Base-by-base conservation (phyloP, 2,888 invertebrate genomes). In the Trissolcus brochymenae region DNA sequence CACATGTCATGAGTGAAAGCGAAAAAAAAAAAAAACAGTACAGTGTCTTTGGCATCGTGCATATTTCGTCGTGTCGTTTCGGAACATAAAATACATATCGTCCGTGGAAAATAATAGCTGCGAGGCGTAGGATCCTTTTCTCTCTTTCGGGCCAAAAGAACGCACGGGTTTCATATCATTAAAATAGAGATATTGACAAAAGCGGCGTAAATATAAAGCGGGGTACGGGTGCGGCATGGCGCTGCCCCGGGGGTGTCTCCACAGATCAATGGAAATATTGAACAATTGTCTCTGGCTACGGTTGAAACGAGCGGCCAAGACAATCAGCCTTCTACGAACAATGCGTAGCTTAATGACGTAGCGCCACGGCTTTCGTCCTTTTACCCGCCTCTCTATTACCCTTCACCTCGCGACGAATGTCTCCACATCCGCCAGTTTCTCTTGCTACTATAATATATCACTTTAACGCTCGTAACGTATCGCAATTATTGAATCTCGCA, bases 231-330 rank as follows among this genome's bases (percentile, higher is more conserved):
- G 60, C 51, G 55, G 70, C 70, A 77, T 79, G 81, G 79, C 57
- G 78, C 67, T 65, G 81, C 81, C 82, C 76, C 79, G 35, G 78
- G 68, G 82, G 82, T 78, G 83, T 84, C 86, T 85, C 85, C 85
- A 84, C 86, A 87, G 87, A 89, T 89, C 88, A 89, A 88, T 88
- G 88, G 86, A 85, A 88, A 89, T 89, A 89, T 89, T 88, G 88
- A 89, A 89, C 88, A 88, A 88, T 89, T 89, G 88, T 89, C 87
- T 87, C 86, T 85, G 84, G 87, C 85, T 85, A 88, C 87, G 87
- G 83, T 77, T 85, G 85, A 87, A 88, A 87, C 85, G 88, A 86
- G 87, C 85, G 87, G 84, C 86, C 87, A 88, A 89, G 88, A 88
- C 88, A 88, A 89, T 89, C 88, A 87, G 87, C 88, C 82, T 85